Conservation (phyloP, 2,888 invertebrate genomes). For the Tinea pellionella region DNA sequence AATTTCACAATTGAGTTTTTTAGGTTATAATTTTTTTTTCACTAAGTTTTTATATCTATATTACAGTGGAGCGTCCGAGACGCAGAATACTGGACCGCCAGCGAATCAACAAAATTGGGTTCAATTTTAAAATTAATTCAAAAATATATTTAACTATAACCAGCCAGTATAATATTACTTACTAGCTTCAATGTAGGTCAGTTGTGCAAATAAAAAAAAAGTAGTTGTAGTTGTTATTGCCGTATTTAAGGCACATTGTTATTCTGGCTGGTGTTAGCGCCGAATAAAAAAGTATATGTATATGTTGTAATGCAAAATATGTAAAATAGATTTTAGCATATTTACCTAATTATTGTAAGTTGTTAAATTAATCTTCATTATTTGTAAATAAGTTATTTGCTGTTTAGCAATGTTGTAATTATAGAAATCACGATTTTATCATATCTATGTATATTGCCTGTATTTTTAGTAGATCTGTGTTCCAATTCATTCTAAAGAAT, state of each 20-base stretch:
- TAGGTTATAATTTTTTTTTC: no score
- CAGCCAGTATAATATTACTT: background rate
- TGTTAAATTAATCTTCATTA: background rate
- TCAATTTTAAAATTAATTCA: conserved; percentile 36
- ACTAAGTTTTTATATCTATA: conserved; percentile 10
- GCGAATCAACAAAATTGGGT: conserved; percentile 63
- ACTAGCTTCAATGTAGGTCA: background rate
- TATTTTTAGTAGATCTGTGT: conserved; percentile 33
- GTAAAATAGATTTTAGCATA: background rate
- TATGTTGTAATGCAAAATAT: conserved; percentile 45
- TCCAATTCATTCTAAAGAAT: conserved; percentile 28
- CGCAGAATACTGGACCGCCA: conserved; percentile 26
- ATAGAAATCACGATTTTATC: background rate
- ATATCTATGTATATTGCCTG: conserved; percentile 7
- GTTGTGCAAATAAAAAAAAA: background rate
- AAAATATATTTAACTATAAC: background rate
- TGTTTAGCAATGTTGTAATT: conserved; percentile 1
- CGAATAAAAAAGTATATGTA: conserved; percentile 37
- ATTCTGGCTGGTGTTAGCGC: background rate
- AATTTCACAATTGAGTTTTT: no score
- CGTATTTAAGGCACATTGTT: background rate
- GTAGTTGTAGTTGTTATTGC: background rate
- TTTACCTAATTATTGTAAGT: conserved; percentile 1
- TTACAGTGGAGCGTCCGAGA: conserved; percentile 28
- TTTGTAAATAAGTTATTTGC: background rate